Evolutionary conservation across 2,888 invertebrate species (phyloP).

Genomic region (Sphecodes monilicornis): DNA sequence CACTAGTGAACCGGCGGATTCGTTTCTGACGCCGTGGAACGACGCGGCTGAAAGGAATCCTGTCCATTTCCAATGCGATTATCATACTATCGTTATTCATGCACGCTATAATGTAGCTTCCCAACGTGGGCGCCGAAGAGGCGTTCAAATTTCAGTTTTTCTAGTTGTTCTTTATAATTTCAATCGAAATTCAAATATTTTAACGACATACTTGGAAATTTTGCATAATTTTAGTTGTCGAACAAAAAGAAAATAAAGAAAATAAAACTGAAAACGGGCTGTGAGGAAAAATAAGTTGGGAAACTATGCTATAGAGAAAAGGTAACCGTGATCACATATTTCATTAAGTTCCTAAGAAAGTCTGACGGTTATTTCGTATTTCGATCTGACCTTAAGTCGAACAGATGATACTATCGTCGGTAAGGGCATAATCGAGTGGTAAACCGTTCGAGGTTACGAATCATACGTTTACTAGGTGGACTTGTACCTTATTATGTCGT

Average conservation of each 20-base stretch:
- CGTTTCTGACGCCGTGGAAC: not conserved
- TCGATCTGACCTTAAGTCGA: not conserved
- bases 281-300: not conserved
- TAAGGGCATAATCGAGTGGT: not conserved
- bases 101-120: not conserved
- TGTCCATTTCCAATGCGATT: not conserved
- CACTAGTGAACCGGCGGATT: not conserved
- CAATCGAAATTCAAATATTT: not conserved
- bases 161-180: not conserved
- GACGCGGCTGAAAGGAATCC: not conserved
- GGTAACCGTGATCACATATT: not conserved
- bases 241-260: not conserved
- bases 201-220: not conserved
- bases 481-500: constrained; percentile 16
- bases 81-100: not conserved
- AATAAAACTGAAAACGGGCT: not conserved
- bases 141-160: not conserved
- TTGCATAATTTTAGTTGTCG: not conserved
- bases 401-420: not conserved
- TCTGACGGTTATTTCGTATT: not conserved
- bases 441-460: not conserved
- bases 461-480: not conserved
- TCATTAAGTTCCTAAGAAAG: not conserved
- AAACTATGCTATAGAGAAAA: not conserved
- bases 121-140: not conserved